phyloP scores from a whole-genome alignment of 2,113 vertebrate species.

The Ovis canadensis region DNA sequence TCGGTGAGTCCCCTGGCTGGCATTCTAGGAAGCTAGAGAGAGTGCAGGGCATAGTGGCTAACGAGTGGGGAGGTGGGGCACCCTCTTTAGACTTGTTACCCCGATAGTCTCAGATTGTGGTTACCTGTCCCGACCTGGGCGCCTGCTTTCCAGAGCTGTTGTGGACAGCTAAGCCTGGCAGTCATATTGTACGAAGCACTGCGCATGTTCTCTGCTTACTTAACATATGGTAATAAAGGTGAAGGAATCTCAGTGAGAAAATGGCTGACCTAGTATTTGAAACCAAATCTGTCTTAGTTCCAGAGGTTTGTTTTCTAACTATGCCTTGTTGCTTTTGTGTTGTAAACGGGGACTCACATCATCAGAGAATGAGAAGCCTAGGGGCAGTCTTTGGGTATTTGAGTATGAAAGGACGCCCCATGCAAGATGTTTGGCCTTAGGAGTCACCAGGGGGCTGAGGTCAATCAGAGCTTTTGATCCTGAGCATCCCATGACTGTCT shows the following conservation, averaged over 20 bases:
- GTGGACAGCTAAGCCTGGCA: neutral
- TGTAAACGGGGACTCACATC: neutral
- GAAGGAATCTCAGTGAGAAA: neutral
- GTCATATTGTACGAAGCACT: neutral
- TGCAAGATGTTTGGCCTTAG: neutral
- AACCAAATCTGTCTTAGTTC: neutral
- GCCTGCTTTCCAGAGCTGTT: neutral
- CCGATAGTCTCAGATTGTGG: neutral
- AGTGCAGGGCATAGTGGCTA: neutral
- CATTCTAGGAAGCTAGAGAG: neutral
- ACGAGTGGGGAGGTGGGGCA: neutral
- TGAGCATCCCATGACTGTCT: neutral
- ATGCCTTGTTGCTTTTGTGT: neutral
- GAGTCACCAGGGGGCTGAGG: neutral
- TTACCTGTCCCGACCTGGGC: neutral
- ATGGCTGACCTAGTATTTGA: neutral
- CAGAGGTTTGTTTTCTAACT: neutral
- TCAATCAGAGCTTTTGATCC: neutral
- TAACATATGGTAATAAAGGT: neutral
- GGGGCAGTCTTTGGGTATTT: neutral
- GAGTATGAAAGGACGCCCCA: neutral
- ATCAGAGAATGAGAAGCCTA: neutral
- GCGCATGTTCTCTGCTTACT: neutral
- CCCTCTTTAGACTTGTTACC: neutral
- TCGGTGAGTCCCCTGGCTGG: conserved; percentile 83